A percentile compares a stretch with the other conserved stretches of the same genome.
Conservation (phyloP, 2,888 invertebrate species). For the Minunthozetes semirufus region DNA sequence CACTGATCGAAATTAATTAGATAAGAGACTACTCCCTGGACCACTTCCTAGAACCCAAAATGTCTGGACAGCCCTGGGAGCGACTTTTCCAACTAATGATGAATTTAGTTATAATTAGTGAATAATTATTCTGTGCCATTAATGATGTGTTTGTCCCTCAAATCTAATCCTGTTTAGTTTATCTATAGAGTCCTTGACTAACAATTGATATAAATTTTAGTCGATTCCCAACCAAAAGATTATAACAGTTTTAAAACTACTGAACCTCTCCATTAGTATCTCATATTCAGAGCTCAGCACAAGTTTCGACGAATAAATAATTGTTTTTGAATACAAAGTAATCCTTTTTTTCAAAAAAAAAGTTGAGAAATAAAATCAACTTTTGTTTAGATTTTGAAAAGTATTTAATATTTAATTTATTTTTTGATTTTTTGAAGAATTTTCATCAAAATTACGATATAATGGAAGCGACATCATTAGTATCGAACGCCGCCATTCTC, state of each 20-base stretch:
- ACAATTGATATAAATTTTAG: slow-evolving; percentile 28
- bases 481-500: slow-evolving; percentile 37
- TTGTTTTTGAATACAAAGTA: too few species aligned
- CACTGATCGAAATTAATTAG: too few species aligned
- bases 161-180: slow-evolving; percentile 10
- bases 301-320: too few species aligned
- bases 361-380: too few species aligned
- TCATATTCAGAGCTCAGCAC: neutral
- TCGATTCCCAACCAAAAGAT: slow-evolving; percentile 4
- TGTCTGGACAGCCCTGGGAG: neutral
- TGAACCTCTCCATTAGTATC: neutral
- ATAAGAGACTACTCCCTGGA: too few species aligned
- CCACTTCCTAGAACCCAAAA: too few species aligned
- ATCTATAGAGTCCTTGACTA: slow-evolving; percentile 17
- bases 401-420: neutral
- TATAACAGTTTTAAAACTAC: neutral
- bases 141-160: slow-evolving; percentile 24
- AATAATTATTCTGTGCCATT: neutral
- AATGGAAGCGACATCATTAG: slow-evolving; percentile 9
- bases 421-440: neutral
- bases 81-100: slow-evolving; percentile 1
- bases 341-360: too few species aligned
- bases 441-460: neutral
- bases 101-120: slow-evolving; percentile 3
- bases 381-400: neutral